phyloP scores from a whole-genome alignment of 2,888 invertebrate species.

The Allolobophora icterica region DNA sequence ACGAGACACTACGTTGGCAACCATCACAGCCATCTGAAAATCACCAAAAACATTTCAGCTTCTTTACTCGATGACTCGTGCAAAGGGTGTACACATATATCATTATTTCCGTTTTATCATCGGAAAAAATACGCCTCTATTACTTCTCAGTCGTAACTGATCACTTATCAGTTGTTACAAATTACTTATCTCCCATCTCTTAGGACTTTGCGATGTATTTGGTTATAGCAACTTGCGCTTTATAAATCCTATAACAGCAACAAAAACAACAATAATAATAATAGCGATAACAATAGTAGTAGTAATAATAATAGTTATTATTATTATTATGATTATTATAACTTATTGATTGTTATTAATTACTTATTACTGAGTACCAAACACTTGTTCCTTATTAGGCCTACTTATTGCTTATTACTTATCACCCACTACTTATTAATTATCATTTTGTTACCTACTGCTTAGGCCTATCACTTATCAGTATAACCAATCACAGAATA shows the following conservation, averaged over 20 bases:
- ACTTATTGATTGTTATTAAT: not conserved
- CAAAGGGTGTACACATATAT: not conserved
- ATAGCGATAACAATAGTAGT: no score
- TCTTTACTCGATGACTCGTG: not conserved
- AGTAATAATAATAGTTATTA: no score
- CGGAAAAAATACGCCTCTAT: not conserved
- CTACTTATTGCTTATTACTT: not conserved
- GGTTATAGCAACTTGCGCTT: no score
- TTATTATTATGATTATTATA: not conserved
- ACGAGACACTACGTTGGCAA: constrained; percentile 92
- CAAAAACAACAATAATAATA: no score
- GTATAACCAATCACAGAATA: no score
- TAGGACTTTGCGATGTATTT: no score
- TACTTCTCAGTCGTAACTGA: not conserved
- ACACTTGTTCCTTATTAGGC: not conserved
- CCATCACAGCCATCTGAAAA: constrained; percentile 82
- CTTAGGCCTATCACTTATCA: not conserved
- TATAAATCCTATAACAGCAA: no score
- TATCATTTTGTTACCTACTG: not conserved
- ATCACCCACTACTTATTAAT: not conserved
- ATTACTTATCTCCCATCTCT: no score
- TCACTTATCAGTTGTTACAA: not conserved
- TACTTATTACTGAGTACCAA: not conserved
- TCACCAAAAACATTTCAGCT: not conserved
- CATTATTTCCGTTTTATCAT: not conserved